Percentiles rank a stretch among this genome's conserved stretches.
Evolutionary conservation across 2,888 invertebrate species (phyloP).

Genomic region (Orgyia antiqua): DNA sequence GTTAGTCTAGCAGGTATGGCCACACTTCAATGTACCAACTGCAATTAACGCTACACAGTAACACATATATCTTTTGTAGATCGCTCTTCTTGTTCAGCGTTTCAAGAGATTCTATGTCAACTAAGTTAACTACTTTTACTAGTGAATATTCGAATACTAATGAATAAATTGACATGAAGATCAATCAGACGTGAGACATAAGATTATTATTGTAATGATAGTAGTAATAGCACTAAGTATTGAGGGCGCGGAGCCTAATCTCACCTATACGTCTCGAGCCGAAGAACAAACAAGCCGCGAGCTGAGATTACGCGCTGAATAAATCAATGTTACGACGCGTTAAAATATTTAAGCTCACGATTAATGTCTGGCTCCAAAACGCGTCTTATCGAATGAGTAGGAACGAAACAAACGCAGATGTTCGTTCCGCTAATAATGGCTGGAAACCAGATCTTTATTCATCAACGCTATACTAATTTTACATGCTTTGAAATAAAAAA

Average conservation of each 20-base stretch:
- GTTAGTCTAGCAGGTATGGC: too few species aligned
- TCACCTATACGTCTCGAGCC: conserved; percentile 71
- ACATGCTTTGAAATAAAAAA: too few species aligned
- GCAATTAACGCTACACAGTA: conserved; percentile 74
- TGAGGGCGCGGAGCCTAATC: conserved; percentile 59
- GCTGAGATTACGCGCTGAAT: conserved; percentile 71
- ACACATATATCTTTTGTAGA: conserved; percentile 71
- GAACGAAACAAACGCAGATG: conserved; percentile 40
- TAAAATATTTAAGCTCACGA: conserved; percentile 1
- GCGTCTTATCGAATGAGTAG: conserved; percentile 55
- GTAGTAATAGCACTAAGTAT: too few species aligned
- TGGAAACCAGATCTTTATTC: conserved; percentile 18
- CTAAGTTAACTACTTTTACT: too few species aligned
- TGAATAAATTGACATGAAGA: too few species aligned
- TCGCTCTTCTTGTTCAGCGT: conserved; percentile 57
- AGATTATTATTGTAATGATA: too few species aligned
- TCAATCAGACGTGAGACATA: too few species aligned
- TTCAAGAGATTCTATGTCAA: too few species aligned
- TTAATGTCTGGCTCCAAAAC: conserved; percentile 3
- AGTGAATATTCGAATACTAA: too few species aligned
- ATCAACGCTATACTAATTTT: conserved; percentile 4
- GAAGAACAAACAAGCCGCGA: conserved; percentile 74
- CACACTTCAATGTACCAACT: conserved; percentile 65
- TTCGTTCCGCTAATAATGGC: conserved; percentile 34
- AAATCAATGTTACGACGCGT: conserved; percentile 78